Conservation (phyloP, 2,888 invertebrate genomes). For the Phaonia tiefii region DNA sequence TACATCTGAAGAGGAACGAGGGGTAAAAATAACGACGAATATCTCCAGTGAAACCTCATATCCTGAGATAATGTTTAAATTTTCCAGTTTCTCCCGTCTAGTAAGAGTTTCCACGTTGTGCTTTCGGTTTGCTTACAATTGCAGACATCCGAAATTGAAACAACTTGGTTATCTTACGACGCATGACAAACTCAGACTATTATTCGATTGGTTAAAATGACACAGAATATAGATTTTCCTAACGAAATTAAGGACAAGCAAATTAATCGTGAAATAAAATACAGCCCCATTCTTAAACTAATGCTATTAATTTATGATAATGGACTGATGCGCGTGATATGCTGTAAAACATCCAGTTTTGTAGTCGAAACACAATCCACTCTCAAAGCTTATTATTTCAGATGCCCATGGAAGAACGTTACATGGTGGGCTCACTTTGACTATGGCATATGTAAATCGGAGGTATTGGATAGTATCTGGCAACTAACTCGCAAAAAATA, state of each 20-base stretch:
- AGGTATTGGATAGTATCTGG: conserved; percentile 53
- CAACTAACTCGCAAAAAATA: conserved; percentile 39
- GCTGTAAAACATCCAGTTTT: too few species aligned
- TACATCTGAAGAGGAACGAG: conserved; percentile 7
- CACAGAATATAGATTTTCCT: background rate
- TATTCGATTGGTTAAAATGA: background rate
- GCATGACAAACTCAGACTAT: too few species aligned
- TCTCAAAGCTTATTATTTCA: conserved; percentile 45
- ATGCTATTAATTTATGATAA: conserved; percentile 46
- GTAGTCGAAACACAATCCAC: conserved; percentile 50
- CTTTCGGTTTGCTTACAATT: too few species aligned
- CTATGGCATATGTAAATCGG: conserved; percentile 48
- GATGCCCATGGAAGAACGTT: conserved; percentile 48
- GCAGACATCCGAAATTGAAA: background rate
- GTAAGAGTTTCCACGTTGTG: too few species aligned
- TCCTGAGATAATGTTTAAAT: too few species aligned
- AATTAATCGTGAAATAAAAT: background rate
- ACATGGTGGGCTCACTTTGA: conserved; percentile 51
- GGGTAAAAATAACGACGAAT: background rate
- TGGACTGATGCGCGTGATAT: too few species aligned
- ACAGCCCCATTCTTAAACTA: background rate
- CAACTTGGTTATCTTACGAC: too few species aligned
- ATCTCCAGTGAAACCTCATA: background rate
- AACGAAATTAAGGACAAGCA: background rate
- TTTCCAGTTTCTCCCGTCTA: background rate